A percentile compares a stretch with the other conserved stretches of the same genome.
Evolutionary conservation across 2,113 vertebrate species (phyloP).

Genomic region (Coreoperca whiteheadi): DNA sequence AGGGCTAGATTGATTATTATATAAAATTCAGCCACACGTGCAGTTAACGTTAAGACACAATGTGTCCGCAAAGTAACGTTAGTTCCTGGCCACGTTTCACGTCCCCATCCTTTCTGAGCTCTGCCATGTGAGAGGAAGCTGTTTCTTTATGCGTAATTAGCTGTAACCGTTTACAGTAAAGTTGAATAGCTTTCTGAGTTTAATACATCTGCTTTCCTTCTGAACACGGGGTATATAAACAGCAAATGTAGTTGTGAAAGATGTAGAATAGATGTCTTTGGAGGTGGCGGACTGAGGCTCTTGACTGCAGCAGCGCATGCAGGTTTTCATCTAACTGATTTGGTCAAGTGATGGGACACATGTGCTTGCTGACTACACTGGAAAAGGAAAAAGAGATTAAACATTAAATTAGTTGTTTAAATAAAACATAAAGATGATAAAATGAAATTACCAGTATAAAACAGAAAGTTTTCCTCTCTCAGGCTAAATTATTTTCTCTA

Average conservation of each 20-base stretch:
- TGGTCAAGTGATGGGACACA: neutral
- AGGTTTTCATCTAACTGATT: too few relatives aligned
- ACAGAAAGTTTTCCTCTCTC: too few relatives aligned
- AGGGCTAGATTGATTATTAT: too few relatives aligned
- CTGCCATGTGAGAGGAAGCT: neutral
- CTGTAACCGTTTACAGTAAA: too few relatives aligned
- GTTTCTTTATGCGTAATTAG: neutral
- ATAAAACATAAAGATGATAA: too few relatives aligned
- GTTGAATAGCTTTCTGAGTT: neutral
- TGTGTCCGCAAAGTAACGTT: neutral
- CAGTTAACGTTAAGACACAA: too few relatives aligned
- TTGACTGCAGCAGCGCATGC: slow-evolving; percentile 26
- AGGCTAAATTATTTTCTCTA: too few relatives aligned
- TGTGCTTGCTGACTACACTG: neutral
- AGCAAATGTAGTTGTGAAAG: neutral
- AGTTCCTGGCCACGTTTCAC: neutral
- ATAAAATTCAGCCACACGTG: too few relatives aligned
- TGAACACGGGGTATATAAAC: neutral
- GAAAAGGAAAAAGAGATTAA: too few relatives aligned
- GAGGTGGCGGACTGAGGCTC: neutral
- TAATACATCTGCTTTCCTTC: neutral
- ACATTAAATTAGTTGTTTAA: too few relatives aligned
- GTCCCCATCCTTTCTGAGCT: neutral
- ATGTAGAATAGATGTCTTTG: neutral
- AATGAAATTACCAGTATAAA: too few relatives aligned